Percentiles rank a stretch among this genome's conserved stretches.
phyloP scores from a whole-genome alignment of 2,888 invertebrate species.

The Kryphioiulus occultus region DNA sequence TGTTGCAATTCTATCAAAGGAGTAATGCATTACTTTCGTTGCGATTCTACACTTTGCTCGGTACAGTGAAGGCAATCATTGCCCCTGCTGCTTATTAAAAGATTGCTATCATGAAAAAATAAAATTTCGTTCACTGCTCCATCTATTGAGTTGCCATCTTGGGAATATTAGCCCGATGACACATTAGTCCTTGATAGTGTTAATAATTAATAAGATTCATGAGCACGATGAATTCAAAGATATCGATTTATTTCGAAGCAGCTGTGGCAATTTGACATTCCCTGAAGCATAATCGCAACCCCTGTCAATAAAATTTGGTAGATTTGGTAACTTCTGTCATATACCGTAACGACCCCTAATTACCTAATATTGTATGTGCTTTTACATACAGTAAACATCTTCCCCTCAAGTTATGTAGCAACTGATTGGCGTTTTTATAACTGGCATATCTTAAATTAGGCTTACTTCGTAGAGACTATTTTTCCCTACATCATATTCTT shows the following conservation, averaged over 20 bases:
- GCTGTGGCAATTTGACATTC: too few species aligned
- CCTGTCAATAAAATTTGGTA: too few species aligned
- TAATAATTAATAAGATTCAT: constrained; percentile 49
- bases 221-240: background rate
- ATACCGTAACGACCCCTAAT: too few species aligned
- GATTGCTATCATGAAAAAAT: constrained; percentile 19
- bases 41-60: background rate
- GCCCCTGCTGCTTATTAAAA: constrained; percentile 12
- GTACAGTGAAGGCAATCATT: background rate
- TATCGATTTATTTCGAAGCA: background rate
- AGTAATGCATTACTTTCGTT: constrained; percentile 9
- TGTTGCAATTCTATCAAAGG: background rate
- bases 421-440: too few species aligned
- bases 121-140: background rate
- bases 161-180: constrained; percentile 1
- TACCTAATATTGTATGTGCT: too few species aligned
- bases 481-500: too few species aligned
- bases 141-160: background rate
- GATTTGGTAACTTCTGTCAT: too few species aligned
- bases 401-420: too few species aligned
- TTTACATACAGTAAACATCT: too few species aligned
- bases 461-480: too few species aligned
- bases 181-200: background rate
- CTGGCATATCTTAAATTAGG: too few species aligned
- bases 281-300: too few species aligned